Evolutionary conservation across 2,113 vertebrate genomes (phyloP).

Genomic region (Cygnus buccinator): DNA sequence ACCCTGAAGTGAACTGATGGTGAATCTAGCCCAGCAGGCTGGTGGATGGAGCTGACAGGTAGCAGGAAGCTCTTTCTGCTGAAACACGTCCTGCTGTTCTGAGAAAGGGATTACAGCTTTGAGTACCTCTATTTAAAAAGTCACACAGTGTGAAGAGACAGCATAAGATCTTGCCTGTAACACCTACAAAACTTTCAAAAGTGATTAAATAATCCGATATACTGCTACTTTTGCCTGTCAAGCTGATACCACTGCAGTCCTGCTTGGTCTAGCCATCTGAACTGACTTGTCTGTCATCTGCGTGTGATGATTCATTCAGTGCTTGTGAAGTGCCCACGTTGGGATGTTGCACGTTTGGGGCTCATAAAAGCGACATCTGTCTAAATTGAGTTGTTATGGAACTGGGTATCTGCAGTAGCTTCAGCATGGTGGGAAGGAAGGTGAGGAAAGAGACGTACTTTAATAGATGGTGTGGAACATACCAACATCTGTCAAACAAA

Average conservation of each 20-base stretch:
- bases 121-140: not conserved
- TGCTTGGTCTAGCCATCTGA: not conserved
- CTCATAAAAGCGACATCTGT: not conserved
- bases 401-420: not conserved
- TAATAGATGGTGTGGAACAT: not conserved
- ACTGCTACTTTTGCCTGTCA: conserved; percentile 14
- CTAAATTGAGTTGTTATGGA: not conserved
- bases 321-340: rapidly evolving
- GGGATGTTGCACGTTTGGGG: not conserved
- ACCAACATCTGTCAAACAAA: not conserved
- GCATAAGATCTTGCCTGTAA: not conserved
- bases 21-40: not conserved
- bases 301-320: not conserved
- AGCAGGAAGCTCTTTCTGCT: not conserved
- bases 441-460: not conserved
- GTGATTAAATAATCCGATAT: not conserved
- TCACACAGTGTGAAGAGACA: not conserved
- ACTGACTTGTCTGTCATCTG: not conserved
- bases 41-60: not conserved
- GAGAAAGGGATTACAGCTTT: not conserved
- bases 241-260: not conserved
- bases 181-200: conserved; percentile 17
- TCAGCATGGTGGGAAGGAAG: not conserved
- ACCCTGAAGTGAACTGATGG: not conserved
- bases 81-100: not conserved